Conservation (phyloP, 2,113 vertebrate species). For the Gymnarchus niloticus region DNA sequence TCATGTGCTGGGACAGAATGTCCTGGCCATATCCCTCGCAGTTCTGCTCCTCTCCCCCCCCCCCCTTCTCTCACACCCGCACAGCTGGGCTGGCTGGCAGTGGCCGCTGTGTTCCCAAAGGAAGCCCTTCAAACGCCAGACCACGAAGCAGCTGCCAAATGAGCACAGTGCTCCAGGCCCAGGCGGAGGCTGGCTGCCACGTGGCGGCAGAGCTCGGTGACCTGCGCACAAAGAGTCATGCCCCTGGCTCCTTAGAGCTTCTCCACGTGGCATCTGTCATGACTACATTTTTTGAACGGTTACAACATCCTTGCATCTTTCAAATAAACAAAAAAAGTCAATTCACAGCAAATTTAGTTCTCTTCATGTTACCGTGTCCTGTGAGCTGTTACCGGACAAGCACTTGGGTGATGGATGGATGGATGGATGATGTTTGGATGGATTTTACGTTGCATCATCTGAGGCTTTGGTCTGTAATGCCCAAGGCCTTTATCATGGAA, state of each 20-base stretch:
- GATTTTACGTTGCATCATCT: not conserved
- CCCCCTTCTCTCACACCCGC: not conserved
- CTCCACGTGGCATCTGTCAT: not conserved
- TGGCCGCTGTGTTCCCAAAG: not conserved
- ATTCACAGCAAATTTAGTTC: not conserved
- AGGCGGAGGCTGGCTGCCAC: not conserved
- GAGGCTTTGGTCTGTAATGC: not conserved
- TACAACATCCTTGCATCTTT: not conserved
- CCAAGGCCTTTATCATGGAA: not conserved
- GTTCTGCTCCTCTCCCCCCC: not conserved
- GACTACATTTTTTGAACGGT: not conserved
- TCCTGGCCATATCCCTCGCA: not conserved
- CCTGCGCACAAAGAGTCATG: not conserved
- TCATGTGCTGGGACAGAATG: slow-evolving; percentile 7
- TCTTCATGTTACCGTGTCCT: not conserved
- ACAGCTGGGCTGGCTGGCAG: not conserved
- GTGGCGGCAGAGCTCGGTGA: not conserved
- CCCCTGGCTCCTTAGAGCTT: not conserved
- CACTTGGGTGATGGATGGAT: not conserved
- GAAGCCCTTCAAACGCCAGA: not conserved
- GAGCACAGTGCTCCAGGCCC: not conserved
- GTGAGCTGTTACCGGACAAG: not conserved
- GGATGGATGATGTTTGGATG: not conserved
- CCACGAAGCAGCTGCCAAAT: not conserved
- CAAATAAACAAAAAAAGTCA: not conserved